phyloP scores from a whole-genome alignment of 2,888 invertebrate genomes.

The Eupithecia exiguata region DNA sequence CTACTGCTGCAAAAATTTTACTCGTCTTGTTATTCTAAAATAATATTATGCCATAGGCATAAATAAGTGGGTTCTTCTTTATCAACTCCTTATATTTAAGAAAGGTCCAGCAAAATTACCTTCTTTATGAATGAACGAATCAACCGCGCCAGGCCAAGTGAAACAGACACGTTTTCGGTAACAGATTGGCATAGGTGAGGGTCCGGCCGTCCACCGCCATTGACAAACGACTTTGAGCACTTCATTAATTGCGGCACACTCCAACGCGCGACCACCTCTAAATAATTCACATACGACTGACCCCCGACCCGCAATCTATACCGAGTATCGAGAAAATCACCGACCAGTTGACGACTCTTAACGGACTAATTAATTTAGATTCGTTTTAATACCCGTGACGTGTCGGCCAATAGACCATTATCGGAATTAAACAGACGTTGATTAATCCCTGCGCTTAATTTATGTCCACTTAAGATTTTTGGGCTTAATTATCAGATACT shows the following conservation, averaged over 20 bases:
- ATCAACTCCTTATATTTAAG: neutral
- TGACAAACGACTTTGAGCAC: constrained; percentile 79
- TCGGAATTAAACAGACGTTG: constrained; percentile 46
- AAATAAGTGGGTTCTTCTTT: neutral
- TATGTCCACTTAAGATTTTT: constrained; percentile 48
- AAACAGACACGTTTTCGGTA: constrained; percentile 66
- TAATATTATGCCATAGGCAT: neutral
- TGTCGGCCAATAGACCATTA: constrained; percentile 48
- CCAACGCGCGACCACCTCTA: constrained; percentile 74
- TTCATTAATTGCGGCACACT: constrained; percentile 80
- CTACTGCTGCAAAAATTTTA: neutral
- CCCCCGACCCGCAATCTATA: constrained; percentile 65
- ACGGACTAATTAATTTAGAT: constrained; percentile 63
- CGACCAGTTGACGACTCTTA: constrained; percentile 63
- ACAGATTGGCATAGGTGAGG: constrained; percentile 66
- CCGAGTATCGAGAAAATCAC: constrained; percentile 63
- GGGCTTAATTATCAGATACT: constrained; percentile 41
- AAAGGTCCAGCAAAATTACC: neutral
- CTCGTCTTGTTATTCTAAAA: neutral
- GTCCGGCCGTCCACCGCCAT: constrained; percentile 59
- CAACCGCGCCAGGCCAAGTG: constrained; percentile 45
- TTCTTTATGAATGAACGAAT: constrained; percentile 23
- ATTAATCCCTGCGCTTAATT: constrained; percentile 47
- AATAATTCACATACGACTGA: constrained; percentile 78
- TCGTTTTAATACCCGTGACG: constrained; percentile 55